Conservation (phyloP, 1,140 invertebrate genomes). For the Lithobius niger region DNA sequence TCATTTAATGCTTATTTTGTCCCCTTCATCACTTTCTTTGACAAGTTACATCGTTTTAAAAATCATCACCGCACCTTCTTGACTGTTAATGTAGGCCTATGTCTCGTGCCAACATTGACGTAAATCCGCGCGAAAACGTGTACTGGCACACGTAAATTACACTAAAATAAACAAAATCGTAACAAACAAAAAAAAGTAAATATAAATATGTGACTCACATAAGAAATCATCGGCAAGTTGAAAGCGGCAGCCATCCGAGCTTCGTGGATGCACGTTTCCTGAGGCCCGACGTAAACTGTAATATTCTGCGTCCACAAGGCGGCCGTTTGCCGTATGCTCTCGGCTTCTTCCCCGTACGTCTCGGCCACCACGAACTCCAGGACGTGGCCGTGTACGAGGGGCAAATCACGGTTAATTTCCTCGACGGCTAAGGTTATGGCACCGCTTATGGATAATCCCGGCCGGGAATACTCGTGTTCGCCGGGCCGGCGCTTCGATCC, state of each 20-base stretch:
- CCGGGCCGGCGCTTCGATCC: conserved; percentile 57
- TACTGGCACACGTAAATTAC: no score
- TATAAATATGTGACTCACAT: conserved; percentile 37
- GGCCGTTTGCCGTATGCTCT: conserved; percentile 72
- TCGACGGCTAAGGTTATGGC: conserved; percentile 63
- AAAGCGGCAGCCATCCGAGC: conserved; percentile 88
- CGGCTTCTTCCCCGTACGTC: conserved; percentile 76
- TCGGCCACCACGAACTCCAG: conserved; percentile 74
- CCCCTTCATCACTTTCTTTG: no score
- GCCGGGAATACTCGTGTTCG: conserved; percentile 59
- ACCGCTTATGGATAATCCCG: conserved; percentile 58
- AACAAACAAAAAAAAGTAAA: conserved; percentile 13
- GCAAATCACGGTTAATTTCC: conserved; percentile 25
- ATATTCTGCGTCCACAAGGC: conserved; percentile 72
- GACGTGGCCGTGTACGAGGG: conserved; percentile 33
- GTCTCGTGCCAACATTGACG: no score
- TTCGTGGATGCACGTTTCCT: conserved; percentile 89
- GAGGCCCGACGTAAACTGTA: conserved; percentile 82
- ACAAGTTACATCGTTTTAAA: no score
- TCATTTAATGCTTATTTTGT: no score
- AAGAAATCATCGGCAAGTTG: conserved; percentile 62
- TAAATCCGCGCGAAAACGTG: no score
- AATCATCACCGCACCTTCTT: no score
- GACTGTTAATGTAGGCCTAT: no score
- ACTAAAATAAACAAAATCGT: no score